A percentile compares a stretch with the other conserved stretches of the same genome.
phyloP scores from a whole-genome alignment of 64 coral and sea anemone species.

The Montipora foliosa region DNA sequence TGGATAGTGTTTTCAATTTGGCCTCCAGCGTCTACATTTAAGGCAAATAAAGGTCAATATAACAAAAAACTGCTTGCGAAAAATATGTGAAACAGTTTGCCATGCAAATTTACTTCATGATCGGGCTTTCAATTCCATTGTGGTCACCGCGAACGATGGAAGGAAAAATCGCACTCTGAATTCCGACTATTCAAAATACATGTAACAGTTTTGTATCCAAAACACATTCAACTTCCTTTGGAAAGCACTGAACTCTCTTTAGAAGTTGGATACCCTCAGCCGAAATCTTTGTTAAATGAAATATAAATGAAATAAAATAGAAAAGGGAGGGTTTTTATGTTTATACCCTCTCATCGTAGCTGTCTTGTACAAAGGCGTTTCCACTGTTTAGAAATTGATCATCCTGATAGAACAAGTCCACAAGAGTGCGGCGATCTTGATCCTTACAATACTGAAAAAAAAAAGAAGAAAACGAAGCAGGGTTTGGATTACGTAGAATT shows the following conservation, averaged over 20 bases:
- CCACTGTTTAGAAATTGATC: slow-evolving; percentile 93
- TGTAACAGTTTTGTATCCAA: no score
- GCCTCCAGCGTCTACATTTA: slow-evolving; percentile 61
- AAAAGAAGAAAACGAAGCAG: no score
- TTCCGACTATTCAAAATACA: no score
- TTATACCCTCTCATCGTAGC: slow-evolving; percentile 72
- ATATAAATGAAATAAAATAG: not conserved
- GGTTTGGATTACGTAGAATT: no score
- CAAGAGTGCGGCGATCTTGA: slow-evolving; percentile 70
- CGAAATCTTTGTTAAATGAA: not conserved
- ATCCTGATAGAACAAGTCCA: slow-evolving; percentile 84
- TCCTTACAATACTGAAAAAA: slow-evolving; percentile 92
- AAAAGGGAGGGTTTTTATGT: not conserved
- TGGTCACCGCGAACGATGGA: no score
- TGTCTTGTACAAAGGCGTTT: slow-evolving; percentile 84
- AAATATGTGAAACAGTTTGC: no score
- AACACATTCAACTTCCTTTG: no score
- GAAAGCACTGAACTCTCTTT: no score
- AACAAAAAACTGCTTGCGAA: not conserved
- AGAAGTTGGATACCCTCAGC: no score
- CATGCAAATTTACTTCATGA: no score
- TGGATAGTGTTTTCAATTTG: slow-evolving; percentile 49
- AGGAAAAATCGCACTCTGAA: no score
- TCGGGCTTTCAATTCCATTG: no score
- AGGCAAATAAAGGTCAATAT: not conserved